Evolutionary conservation across 2,113 vertebrate genomes (phyloP).

Genomic region (Clupea harengus): DNA sequence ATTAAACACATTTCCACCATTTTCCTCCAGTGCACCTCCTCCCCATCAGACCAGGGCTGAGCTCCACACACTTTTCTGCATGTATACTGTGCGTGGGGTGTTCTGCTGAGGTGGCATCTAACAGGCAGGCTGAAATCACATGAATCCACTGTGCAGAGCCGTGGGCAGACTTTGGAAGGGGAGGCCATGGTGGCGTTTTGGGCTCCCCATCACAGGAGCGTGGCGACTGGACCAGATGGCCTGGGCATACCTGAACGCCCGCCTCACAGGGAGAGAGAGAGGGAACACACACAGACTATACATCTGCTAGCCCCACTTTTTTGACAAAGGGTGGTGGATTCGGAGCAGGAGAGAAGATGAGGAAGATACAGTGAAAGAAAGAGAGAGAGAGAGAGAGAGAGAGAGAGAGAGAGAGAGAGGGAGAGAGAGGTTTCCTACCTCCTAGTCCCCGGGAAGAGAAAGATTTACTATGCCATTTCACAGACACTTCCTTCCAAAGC

Average conservation of each 20-base stretch:
- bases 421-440: not conserved
- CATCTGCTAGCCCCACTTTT: slow-evolving; percentile 54
- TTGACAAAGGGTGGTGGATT: not conserved
- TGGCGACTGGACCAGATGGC: slow-evolving; percentile 47
- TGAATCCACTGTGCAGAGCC: not conserved
- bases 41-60: not conserved
- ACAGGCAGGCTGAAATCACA: not conserved
- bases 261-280: slow-evolving; percentile 59
- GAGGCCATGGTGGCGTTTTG: not conserved
- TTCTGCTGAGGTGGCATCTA: not conserved
- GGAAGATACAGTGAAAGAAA: not conserved
- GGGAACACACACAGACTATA: slow-evolving; percentile 65
- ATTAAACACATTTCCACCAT: too few relatives aligned
- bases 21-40: too few relatives aligned
- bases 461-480: not conserved
- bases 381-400: too few relatives aligned
- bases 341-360: not conserved
- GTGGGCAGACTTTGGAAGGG: not conserved
- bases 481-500: not conserved
- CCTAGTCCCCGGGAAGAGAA: not conserved
- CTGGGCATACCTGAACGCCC: slow-evolving; percentile 47
- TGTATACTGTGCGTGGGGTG: not conserved
- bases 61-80: not conserved
- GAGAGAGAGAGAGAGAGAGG: not conserved
- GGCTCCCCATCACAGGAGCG: slow-evolving; percentile 41